These are phyloP conservation scores for Rhagonycha lutea DNA, from an alignment of 2,888 invertebrate species.

Conservation along the genomic window DNA sequence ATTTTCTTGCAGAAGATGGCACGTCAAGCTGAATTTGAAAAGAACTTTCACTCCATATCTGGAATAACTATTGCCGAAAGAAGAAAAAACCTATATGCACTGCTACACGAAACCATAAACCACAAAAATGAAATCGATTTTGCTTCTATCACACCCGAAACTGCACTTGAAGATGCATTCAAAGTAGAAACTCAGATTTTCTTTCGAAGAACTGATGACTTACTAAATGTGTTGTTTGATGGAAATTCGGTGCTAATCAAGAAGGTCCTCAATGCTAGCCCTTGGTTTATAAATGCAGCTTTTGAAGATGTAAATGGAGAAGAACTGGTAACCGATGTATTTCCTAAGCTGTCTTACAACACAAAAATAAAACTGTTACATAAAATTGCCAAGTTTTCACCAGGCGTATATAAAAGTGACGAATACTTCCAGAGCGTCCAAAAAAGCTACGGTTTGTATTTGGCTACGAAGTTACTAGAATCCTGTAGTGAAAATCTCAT, in stretches of 20 bases:
- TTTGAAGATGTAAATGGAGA: slow-evolving; percentile 15
- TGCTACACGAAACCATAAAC: neutral
- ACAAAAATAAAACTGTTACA: slow-evolving; percentile 21
- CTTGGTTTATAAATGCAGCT: slow-evolving; percentile 25
- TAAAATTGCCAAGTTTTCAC: slow-evolving; percentile 9
- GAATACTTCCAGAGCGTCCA: slow-evolving; percentile 21
- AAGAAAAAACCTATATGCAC: slow-evolving; percentile 12
- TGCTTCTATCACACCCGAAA: slow-evolving; percentile 7
- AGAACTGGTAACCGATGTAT: slow-evolving; percentile 15
- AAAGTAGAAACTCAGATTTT: slow-evolving; percentile 20
- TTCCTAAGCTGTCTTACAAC: slow-evolving; percentile 24
- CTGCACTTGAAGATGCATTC: slow-evolving; percentile 12
- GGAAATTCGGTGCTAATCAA: slow-evolving; percentile 16
- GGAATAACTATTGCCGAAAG: slow-evolving; percentile 8
- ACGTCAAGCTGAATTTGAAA: neutral
- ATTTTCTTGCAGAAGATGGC: neutral
- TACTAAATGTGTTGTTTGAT: slow-evolving; percentile 18
- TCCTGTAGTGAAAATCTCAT: slow-evolving; percentile 22
- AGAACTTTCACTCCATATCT: slow-evolving; percentile 4
- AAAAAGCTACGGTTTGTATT: slow-evolving; percentile 20
- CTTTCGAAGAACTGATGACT: slow-evolving; percentile 12
- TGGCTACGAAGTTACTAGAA: slow-evolving; percentile 19
- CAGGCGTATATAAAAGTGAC: slow-evolving; percentile 9
- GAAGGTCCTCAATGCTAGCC: slow-evolving; percentile 20
- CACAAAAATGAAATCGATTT: slow-evolving; percentile 5